These are phyloP conservation scores for Ophonus ardosiacus DNA, from an alignment of 2,888 invertebrate species.

Conservation along the genomic window DNA sequence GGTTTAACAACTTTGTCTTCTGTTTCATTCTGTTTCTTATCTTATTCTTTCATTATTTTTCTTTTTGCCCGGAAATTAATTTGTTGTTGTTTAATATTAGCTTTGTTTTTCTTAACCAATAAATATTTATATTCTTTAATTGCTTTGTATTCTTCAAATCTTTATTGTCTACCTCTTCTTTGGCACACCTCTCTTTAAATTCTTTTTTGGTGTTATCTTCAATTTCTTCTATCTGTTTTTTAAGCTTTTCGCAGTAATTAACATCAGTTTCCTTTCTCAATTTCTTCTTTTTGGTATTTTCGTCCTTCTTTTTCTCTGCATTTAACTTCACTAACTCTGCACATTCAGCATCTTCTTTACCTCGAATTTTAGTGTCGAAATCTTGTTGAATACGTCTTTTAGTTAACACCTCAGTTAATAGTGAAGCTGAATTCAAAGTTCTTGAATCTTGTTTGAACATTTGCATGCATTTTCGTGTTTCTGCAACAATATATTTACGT, in stretches of 20 bases:
- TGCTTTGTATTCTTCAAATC: conserved; percentile 73
- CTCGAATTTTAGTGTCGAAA: conserved; percentile 70
- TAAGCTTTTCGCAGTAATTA: conserved; percentile 49
- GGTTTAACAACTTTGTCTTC: conserved; percentile 74
- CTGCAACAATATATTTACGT: conserved; percentile 69
- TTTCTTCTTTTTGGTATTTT: conserved; percentile 69
- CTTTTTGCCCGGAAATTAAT: conserved; percentile 63
- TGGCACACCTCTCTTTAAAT: conserved; percentile 69
- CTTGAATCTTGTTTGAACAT: conserved; percentile 71
- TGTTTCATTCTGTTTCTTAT: conserved; percentile 38
- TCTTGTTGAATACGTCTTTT: conserved; percentile 72
- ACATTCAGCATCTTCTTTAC: conserved; percentile 69
- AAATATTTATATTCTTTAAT: conserved; percentile 72
- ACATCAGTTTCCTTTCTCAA: conserved; percentile 65
- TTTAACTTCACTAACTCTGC: conserved; percentile 68
- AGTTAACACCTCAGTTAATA: conserved; percentile 71
- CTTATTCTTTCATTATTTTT: conserved; percentile 34
- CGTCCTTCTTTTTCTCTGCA: conserved; percentile 69
- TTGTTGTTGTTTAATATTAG: conserved; percentile 70
- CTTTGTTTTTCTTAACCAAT: conserved; percentile 71
- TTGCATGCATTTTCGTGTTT: conserved; percentile 70
- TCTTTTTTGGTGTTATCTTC: conserved; percentile 66
- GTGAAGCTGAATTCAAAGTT: conserved; percentile 71
- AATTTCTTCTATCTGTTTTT: conserved; percentile 67
- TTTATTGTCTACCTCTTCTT: conserved; percentile 72